phyloP scores from a whole-genome alignment of 2,888 invertebrate genomes.

The Venustoraphidia nigricollis region DNA sequence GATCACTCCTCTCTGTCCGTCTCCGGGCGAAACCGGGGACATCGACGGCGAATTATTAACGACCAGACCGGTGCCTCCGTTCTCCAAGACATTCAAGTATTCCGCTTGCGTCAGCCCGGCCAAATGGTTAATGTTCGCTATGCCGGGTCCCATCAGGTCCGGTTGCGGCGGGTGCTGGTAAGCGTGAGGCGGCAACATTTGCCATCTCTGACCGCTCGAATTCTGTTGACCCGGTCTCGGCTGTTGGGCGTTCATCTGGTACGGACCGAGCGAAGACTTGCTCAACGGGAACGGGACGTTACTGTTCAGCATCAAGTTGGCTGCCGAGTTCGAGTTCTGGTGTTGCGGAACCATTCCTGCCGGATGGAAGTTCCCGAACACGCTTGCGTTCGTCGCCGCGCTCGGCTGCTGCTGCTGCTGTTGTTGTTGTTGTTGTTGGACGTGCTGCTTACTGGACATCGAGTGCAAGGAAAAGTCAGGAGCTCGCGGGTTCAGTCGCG shows the following conservation, averaged over 20 bases:
- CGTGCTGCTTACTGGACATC: conserved; percentile 18
- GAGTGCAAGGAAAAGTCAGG: conserved; percentile 49
- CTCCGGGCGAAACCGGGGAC: conserved; percentile 24
- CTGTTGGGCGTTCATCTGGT: conserved; percentile 9
- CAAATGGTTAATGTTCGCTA: conserved; percentile 23
- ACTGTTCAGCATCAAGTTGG: conserved; percentile 8
- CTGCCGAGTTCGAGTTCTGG: conserved; percentile 9
- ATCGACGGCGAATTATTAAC: conserved; percentile 33
- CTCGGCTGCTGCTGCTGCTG: conserved; percentile 12
- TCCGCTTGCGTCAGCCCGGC: conserved; percentile 22
- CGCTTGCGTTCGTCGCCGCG: conserved; percentile 6
- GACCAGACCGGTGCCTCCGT: conserved; percentile 28
- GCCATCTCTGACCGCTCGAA: conserved; percentile 11
- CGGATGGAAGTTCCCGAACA: conserved; percentile 17
- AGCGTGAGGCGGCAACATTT: conserved; percentile 25
- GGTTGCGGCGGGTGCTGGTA: conserved; percentile 33
- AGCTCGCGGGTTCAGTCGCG: conserved; percentile 65
- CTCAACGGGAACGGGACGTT: conserved; percentile 7
- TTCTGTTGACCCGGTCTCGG: conserved; percentile 2
- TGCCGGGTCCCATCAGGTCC: conserved; percentile 28
- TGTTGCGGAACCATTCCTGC: conserved; percentile 12
- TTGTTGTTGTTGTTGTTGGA: conserved; percentile 10
- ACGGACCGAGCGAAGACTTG: conserved; percentile 7
- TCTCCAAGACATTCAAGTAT: conserved; percentile 22
- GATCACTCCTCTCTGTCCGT: conserved; percentile 16